Conservation (phyloP, 2,113 vertebrate genomes). For the Laticauda laticaudata region DNA sequence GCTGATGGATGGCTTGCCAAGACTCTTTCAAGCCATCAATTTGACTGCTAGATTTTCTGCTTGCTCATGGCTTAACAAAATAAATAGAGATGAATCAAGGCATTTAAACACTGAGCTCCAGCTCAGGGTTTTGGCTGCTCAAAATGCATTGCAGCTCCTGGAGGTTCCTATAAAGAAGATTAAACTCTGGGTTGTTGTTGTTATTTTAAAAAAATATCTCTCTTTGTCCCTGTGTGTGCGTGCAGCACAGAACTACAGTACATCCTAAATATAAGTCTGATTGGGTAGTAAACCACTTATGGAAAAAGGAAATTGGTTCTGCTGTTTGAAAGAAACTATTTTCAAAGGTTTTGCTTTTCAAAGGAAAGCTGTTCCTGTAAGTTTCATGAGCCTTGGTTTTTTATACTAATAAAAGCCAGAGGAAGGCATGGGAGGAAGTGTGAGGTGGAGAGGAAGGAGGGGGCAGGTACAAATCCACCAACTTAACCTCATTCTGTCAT, state of each 20-base stretch:
- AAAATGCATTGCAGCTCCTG: slow-evolving; percentile 49
- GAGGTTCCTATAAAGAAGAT: slow-evolving; percentile 34
- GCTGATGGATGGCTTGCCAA: slow-evolving; percentile 66
- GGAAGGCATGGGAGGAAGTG: not conserved
- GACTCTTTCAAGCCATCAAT: slow-evolving; percentile 64
- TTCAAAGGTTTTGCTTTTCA: not conserved
- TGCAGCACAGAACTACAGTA: not conserved
- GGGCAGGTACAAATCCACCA: not conserved
- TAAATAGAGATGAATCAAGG: slow-evolving; percentile 67
- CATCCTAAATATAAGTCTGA: not conserved
- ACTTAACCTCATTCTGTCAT: too few species aligned
- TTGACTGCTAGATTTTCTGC: slow-evolving; percentile 69
- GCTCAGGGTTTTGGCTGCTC: slow-evolving; percentile 54
- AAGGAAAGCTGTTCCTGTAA: not conserved
- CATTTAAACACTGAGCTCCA: slow-evolving; percentile 60
- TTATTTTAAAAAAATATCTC: not conserved
- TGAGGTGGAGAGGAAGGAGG: too few species aligned
- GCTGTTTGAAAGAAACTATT: not conserved
- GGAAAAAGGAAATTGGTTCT: not conserved
- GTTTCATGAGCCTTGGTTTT: not conserved
- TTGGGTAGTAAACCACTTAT: not conserved
- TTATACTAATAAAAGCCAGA: not conserved
- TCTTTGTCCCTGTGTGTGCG: not conserved
- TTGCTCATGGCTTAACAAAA: slow-evolving; percentile 69
- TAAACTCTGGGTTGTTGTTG: slow-evolving; percentile 13